Conservation (phyloP, 2,113 vertebrate genomes). For the Aptenodytes forsteri region DNA sequence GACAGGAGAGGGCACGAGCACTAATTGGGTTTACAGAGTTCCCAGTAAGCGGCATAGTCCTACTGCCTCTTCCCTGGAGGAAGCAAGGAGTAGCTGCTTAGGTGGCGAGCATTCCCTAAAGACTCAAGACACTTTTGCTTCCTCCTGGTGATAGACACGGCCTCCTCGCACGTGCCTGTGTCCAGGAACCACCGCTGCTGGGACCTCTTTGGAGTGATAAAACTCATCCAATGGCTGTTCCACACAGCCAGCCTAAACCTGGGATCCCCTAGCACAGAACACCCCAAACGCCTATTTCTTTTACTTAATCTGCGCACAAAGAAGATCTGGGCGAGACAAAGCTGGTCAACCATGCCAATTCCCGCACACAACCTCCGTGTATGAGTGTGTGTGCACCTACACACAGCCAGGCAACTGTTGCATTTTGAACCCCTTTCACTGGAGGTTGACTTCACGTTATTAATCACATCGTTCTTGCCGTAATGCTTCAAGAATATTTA, state of each 20-base stretch:
- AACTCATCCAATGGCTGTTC: not conserved
- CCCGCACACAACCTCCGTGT: fast-evolving
- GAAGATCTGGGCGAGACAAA: no score
- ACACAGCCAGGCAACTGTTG: fast-evolving
- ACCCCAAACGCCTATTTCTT: fast-evolving
- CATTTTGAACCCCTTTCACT: not conserved
- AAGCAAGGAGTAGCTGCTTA: not conserved
- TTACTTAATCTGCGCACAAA: not conserved
- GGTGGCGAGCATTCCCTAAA: fast-evolving
- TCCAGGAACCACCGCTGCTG: not conserved
- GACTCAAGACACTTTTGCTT: not conserved
- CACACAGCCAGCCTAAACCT: not conserved
- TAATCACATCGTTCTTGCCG: not conserved
- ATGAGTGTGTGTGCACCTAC: fast-evolving
- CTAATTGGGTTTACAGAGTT: not conserved
- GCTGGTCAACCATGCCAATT: fast-evolving
- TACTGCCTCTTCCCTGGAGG: not conserved
- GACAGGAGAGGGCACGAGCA: not conserved
- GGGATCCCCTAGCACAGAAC: not conserved
- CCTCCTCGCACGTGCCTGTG: fast-evolving
- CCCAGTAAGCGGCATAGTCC: fast-evolving
- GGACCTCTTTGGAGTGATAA: fast-evolving
- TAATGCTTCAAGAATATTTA: no score
- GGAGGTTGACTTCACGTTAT: not conserved
- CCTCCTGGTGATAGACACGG: not conserved